Base-by-base conservation (phyloP, 2,113 vertebrate genomes). In the Lycocorax pyrrhopterus region DNA sequence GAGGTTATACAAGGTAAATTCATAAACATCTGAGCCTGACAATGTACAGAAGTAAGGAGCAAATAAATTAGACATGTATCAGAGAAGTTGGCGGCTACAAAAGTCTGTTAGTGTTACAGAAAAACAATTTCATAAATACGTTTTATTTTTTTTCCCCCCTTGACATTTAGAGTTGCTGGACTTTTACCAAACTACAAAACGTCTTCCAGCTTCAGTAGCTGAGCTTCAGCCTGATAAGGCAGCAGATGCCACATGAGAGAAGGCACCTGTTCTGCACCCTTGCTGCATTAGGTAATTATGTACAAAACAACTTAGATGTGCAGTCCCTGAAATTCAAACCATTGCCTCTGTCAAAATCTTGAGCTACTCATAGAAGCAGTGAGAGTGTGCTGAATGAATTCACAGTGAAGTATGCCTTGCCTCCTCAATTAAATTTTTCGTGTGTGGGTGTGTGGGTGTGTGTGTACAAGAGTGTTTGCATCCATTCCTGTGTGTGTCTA, bases 111-210 rank as follows among this genome's bases (percentile, higher is more conserved):
- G 3, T 62, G 23, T 53, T 32, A 85, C 22, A 81, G 37, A 73
- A 84, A 82, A 87, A 64, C 6, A 52, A 49, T 25, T 79, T 62
- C 58, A 91, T 43, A 87, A 58, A 71, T 39, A 46, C 1, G 2
- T 51, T 46, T 30, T 47, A 3, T 2, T 30, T 59, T 59, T 87
- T 88, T 58, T 6, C 6, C 23, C 6, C 23, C 32, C 13, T 82
- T 87, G 55, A 55, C 19, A 37, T 93, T 90, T 85, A 81, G 27
- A 69, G 47, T 82, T 82, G 37, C 16, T 94, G 60, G 90, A 77
- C 69, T 77, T 95, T 46, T 66, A 88, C 78, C 90, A 97, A 94
- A 86, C 51, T 78, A 49, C n/a, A 92, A 82, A 90, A 93, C 3
- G 3, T 76, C 92, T 86, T 87, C 56, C 71, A 82, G 67, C 41